Base-by-base conservation (phyloP, 2,888 invertebrate genomes). In the Papilio gigon region DNA sequence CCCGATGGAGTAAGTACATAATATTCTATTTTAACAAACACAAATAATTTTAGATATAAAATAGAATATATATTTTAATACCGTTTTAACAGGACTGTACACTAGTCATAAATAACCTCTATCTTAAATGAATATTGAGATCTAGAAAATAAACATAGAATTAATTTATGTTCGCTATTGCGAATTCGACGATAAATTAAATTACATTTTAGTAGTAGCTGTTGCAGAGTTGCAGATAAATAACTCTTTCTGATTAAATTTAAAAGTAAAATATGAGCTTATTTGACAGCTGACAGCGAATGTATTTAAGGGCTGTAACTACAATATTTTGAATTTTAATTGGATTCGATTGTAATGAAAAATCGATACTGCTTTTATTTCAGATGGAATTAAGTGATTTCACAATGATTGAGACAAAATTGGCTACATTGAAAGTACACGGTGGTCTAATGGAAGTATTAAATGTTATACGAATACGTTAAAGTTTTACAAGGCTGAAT, bases 311-410 rank as follows among this genome's bases (percentile, higher is more conserved):
- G 44, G 44, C 4, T 47, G 17, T 11, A 11, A 47, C 22, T 22
- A 14, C 5, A 25, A 50, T 22, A 5, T 12, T 14, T 25, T 12
- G 12, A 50, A 25, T 50, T 50, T 12, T 2, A 47, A 20, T 25
- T 9, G 40, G n/a, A 40, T 5, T 22, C 47, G 47, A 50, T 50
- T 50, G 25, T 25, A 22, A 47, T 3, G 11, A 12, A 4, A 12
- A 50, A 12, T 50, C 47, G 47, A 50, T 50, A 14, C 14, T 50
- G 25, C 62, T 73, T 71, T 73, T 70, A 72, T 92, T 89, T 60
- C 84, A 94, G 94, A 92, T 95, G 76, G 95, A 96, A 80, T 88
- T 93, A 44, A 94, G 94, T 1, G 95, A 96, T 80, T 95, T 95
- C 75, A 93, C 93, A 68, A 93, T 94, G 79, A 84, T 95, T 72